Evolutionary conservation across 1,140 invertebrate species (phyloP).

Genomic region (Hesperophylax magnus): DNA sequence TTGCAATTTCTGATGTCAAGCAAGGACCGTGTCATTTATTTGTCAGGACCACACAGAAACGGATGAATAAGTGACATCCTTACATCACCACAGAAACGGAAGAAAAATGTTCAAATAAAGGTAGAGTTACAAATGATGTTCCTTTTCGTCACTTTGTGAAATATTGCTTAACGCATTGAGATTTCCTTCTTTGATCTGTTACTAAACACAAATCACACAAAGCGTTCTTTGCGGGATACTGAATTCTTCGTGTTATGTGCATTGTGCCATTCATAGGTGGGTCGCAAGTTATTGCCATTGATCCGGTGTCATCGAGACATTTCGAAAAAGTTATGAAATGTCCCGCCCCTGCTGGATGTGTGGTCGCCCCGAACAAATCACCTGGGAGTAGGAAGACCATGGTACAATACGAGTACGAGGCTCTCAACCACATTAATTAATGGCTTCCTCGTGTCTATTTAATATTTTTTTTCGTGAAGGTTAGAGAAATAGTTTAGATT

Average conservation of each 20-base stretch:
- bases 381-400: constrained; percentile 21
- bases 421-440: neutral
- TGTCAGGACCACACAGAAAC: constrained; percentile 3
- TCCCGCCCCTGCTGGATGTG: constrained; percentile 41
- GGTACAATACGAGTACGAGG: neutral
- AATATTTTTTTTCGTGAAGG: neutral
- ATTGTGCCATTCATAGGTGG: neutral
- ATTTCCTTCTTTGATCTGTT: constrained; percentile 6
- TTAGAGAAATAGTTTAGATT: neutral
- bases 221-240: constrained; percentile 21
- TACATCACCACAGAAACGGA: neutral
- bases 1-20: no score
- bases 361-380: constrained; percentile 44
- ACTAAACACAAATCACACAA: neutral
- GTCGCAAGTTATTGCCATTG: constrained; percentile 5
- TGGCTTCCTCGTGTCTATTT: neutral
- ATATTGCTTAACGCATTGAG: constrained; percentile 14
- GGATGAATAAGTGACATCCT: no score
- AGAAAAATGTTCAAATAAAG: constrained; percentile 5
- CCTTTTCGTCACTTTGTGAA: constrained; percentile 8
- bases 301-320: constrained; percentile 33
- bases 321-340: constrained; percentile 29
- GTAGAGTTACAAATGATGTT: no score
- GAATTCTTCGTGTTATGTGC: neutral
- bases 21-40: neutral